Evolutionary conservation across 2,113 vertebrate genomes (phyloP), one percentile per base, ranked within the genome.

Genomic region (Regulus satrapa): DNA sequence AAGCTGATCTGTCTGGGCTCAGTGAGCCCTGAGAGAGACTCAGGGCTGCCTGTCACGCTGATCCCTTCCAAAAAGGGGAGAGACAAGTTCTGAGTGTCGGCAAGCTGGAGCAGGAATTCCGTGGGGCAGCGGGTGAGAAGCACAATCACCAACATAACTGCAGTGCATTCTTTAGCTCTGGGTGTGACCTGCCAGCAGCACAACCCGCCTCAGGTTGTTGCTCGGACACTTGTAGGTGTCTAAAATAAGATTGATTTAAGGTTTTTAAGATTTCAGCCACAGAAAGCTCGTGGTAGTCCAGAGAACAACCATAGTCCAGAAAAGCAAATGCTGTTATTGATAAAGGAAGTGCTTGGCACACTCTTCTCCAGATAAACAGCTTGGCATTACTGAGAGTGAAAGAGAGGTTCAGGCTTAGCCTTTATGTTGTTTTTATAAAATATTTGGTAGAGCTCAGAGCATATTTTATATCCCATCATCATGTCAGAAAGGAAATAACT

Each of bases 131-230:
- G 52, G 25, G n/a, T 5, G 21, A 66, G 49, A 48, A 88, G 36
- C 3, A 1, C 26, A 45, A 11, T 49, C 8, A 34, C 4, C 18
- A 46, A 8, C 2, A 0, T 26, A 21, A 17, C 3, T 52, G 31
- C 32, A 18, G 2, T 24, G 36, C 1, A 8, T 34, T 54, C 25
- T 43, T 58, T 9, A 54, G 18, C 32, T 40, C 8, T 24, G 1
- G 6, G 18, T 55, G 59, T 49, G 45, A 55, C 46, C 58, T 45
- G 54, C 48, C 56, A 13, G 43, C n/a, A 67, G 6, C 26, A n/a
- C 4, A 17, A 6, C 66, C 46, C 61, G 29, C 19, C n/a, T 71
- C 18, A 4, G 9, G 31, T 18, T 71, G 43, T 72, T 76, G 45
- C 45, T 80, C 54, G 73, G 68, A 38, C 18, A 32, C 25, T 0